Percentiles rank a stretch among this genome's conserved stretches.
Conservation (phyloP, 2,797 vertebrate species). For the Sphaeramia orbicularis region DNA sequence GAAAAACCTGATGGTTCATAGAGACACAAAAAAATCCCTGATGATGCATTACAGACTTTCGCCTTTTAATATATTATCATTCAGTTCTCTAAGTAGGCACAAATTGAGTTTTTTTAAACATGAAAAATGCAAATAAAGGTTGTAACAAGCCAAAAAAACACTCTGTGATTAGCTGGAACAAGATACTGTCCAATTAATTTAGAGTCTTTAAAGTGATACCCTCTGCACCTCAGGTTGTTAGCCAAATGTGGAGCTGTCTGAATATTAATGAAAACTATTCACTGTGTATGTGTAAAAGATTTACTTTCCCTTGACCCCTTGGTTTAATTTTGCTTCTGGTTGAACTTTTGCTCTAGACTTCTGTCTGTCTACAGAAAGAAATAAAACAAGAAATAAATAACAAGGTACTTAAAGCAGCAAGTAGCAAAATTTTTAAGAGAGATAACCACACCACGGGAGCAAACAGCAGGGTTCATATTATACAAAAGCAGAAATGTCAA, state of each 20-base stretch:
- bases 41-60: conserved; percentile 14
- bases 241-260: conserved; percentile 19
- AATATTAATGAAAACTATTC: conserved; percentile 53
- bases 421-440: conserved; percentile 33
- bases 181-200: conserved; percentile 41
- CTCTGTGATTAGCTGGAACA: conserved; percentile 18
- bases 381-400: conserved; percentile 24
- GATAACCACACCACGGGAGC: conserved; percentile 33
- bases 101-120: conserved; percentile 9
- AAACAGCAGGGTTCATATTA: conserved; percentile 32
- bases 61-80: conserved; percentile 11
- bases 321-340: conserved; percentile 46
- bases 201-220: conserved; percentile 22
- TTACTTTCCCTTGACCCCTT: conserved; percentile 50
- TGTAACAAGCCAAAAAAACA: conserved; percentile 25
- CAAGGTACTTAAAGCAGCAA: conserved; percentile 37
- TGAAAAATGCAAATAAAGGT: no score
- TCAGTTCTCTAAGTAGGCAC: background rate
- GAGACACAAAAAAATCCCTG: conserved; percentile 25
- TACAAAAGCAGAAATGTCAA: conserved; percentile 40
- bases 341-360: conserved; percentile 42
- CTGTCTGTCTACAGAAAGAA: conserved; percentile 32
- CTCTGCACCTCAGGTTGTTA: conserved; percentile 19
- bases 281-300: conserved; percentile 30
- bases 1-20: conserved; percentile 25